Base-by-base conservation (phyloP, 1,140 invertebrate species). In the Dinothrombium tinctorium region DNA sequence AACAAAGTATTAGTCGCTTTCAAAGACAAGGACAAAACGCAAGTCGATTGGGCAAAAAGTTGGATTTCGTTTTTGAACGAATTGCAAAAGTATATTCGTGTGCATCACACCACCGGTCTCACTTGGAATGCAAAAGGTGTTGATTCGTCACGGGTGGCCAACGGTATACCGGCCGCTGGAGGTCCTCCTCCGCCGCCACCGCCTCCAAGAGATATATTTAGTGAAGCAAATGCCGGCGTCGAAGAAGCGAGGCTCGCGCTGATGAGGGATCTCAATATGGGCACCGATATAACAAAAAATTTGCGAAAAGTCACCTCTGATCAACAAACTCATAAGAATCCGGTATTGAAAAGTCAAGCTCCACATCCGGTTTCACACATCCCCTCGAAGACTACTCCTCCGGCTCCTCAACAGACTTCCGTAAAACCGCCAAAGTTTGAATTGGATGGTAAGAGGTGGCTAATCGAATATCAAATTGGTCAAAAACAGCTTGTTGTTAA, bases 261-360 rank as follows among this genome's bases (percentile, higher is more conserved):
- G 24, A 94, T 98, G 61, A 76, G 77, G 5, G 69, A 86, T 56
- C 76, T 98, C 46, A 96, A 94, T 65, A 74, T 78, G 54, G 92
- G 92, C 39, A 73, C 74, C 50, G 73, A 71, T 51, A 78, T 98
- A 45, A 95, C 92, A 6, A 79, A 72, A 63, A 70, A 79, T 77
- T 65, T 95, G 47, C 86, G 83, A 57, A 87, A 84, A 61, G 86
- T 98, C n/a, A 86, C 86, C 21, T 58, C 67, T 49, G 87, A 96
- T 22, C 92, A 95, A 86, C 86, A 96, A 61, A 98, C 90, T 2
- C 92, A 98, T 61, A 98, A 98, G 65, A 99, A 98, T 65, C 75
- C 89, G 1, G 66, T 66, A 14, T 58, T 96, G 40, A 12, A 21
- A 40, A 14, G 19, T 23, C 68, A 84, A 23, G 48, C 50, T 17